Percentiles rank a stretch among this genome's conserved stretches.
Conservation (phyloP, 2,888 invertebrate genomes). For the Drosophila setosimentum region DNA sequence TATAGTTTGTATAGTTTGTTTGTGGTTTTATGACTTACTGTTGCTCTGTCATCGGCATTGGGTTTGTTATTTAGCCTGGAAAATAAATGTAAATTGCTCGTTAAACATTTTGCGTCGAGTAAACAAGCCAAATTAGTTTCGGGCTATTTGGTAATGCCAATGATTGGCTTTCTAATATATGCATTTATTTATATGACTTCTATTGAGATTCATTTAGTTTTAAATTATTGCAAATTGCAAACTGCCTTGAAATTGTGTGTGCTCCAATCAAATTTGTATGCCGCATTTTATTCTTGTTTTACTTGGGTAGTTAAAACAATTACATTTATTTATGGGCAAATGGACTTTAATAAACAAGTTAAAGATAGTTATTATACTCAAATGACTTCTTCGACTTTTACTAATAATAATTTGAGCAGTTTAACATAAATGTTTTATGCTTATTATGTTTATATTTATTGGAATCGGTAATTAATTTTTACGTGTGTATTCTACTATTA, state of each 20-base stretch:
- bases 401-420: not conserved
- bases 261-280: not conserved
- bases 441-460: too few relatives aligned
- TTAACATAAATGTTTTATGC: not conserved
- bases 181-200: not conserved
- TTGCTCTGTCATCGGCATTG: conserved; percentile 15
- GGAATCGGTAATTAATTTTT: not conserved
- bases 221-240: not conserved
- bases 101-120: conserved; percentile 24
- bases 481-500: not conserved
- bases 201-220: not conserved
- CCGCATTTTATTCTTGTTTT: not conserved
- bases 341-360: too few relatives aligned
- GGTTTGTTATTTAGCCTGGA: conserved; percentile 39
- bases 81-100: conserved; percentile 42
- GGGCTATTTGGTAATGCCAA: conserved; percentile 1
- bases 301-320: not conserved
- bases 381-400: not conserved
- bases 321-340: not conserved
- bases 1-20: not conserved
- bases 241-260: not conserved
- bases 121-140: not conserved
- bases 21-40: conserved; percentile 9
- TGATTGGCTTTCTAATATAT: not conserved
- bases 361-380: too few relatives aligned